Base-by-base conservation (phyloP, 2,113 vertebrate genomes). In the Puffinus mauretanicus region DNA sequence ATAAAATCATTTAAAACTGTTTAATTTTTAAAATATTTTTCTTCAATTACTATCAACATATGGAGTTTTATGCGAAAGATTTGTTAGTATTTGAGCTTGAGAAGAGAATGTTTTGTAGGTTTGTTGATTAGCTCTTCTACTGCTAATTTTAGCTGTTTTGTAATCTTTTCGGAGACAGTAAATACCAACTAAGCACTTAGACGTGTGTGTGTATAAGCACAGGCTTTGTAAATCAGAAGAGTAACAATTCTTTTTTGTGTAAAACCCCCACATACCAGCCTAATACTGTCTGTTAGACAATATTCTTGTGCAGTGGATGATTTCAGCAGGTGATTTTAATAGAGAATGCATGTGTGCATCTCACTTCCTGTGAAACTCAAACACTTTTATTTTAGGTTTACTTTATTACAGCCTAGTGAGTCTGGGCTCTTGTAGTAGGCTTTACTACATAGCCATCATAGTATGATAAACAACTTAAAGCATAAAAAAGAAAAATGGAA, bases 401-500 rank as follows among this genome's bases (percentile, higher is more conserved):
- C 38, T 54, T 93, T 88, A 34, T 70, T 83, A 38, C 6, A 93
- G 40, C 87, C 82, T 52, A 16, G 36, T 30, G 52, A 81, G 26
- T 47, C 51, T 38, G 30, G 32, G 62, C 65, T 85, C 44, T 54
- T 65, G 64, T 11, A 83, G 38, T 13, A 57, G 32, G 70, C 85
- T 86, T 88, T 38, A 51, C 34, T 83, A 36, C 16, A 18, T n/a
- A 38, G 90, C 54, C 36, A 71, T 94, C 80, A 55, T 42, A 22
- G 71, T 58, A 40, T 82, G 82, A 91, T 81, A 76, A 96, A 94
- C 61, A 77, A 52, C 81, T 90, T 19, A 55, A 47, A 76, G 22
- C 55, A 91, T 96, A 72, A 93, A 42, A 40, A 96, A 95, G 85
- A 71, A 95, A 93, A 91, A 64, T 77, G 36, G 51, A 34, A 94